phyloP scores from a whole-genome alignment of 2,113 vertebrate genomes.

The Passer montanus region DNA sequence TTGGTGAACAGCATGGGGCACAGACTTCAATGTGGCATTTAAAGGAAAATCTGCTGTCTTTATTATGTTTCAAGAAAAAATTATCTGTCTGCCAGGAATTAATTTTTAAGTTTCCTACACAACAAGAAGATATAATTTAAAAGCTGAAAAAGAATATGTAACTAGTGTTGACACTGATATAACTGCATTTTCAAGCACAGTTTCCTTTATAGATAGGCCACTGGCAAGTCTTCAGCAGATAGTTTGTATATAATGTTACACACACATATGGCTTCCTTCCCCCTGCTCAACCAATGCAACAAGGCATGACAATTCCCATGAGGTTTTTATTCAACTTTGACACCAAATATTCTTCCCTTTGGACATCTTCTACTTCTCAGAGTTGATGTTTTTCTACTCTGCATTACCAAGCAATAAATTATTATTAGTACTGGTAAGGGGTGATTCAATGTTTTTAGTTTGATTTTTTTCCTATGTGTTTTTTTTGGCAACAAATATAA shows the following conservation, averaged over 20 bases:
- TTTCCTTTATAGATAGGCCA: neutral
- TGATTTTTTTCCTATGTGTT: neutral
- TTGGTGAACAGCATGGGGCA: slow-evolving; percentile 64
- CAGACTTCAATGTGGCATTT: slow-evolving; percentile 11
- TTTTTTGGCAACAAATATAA: neutral
- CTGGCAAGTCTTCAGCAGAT: neutral
- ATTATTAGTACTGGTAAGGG: neutral
- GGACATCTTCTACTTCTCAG: neutral
- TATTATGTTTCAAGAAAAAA: slow-evolving; percentile 33
- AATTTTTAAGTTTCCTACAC: neutral
- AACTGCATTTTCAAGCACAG: neutral
- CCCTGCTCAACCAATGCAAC: neutral
- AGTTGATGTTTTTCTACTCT: neutral
- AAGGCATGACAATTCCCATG: neutral
- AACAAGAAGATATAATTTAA: slow-evolving; percentile 2
- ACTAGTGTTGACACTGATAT: neutral
- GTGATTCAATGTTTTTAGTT: neutral
- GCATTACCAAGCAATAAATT: neutral
- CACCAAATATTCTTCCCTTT: neutral
- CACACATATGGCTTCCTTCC: neutral
- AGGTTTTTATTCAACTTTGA: neutral
- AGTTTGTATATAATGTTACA: neutral
- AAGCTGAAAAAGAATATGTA: neutral
- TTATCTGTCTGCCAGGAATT: slow-evolving; percentile 23
- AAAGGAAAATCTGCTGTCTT: slow-evolving; percentile 36